A percentile compares a stretch with the other conserved stretches of the same genome.
Evolutionary conservation across 2,888 invertebrate species (phyloP).

Genomic region (Melieria picta): DNA sequence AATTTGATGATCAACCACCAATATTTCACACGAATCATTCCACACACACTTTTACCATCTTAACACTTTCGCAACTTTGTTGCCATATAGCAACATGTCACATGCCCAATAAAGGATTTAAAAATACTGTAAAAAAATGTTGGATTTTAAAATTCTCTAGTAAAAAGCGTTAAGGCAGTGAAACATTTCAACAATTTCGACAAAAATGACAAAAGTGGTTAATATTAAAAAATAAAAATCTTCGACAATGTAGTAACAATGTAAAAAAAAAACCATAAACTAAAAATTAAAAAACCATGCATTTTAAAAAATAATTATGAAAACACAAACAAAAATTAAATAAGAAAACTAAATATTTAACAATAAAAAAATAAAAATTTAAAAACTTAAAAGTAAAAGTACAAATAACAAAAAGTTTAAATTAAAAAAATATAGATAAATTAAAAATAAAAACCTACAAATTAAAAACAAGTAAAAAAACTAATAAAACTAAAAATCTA

Average conservation of each 20-base stretch:
- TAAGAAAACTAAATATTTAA: not conserved
- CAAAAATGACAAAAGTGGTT: too few species aligned
- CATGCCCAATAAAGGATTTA: too few species aligned
- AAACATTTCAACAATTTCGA: too few species aligned
- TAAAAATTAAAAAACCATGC: not conserved
- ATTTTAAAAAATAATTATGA: not conserved
- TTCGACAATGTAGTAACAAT: not conserved
- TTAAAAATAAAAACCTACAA: not conserved
- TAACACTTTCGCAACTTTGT: too few species aligned
- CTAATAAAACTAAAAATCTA: not conserved
- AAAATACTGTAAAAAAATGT: too few species aligned
- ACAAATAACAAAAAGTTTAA: not conserved
- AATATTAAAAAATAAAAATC: not conserved
- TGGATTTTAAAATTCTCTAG: too few species aligned
- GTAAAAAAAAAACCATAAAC: not conserved
- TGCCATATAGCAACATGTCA: too few species aligned
- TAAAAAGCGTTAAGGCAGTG: too few species aligned
- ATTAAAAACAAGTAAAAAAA: not conserved
- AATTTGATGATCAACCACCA: too few species aligned
- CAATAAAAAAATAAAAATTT: too few species aligned
- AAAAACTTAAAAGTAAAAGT: not conserved
- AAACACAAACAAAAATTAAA: not conserved
- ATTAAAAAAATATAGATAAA: not conserved
- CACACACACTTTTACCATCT: too few species aligned
- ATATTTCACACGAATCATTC: too few species aligned